Percentiles rank a stretch among this genome's conserved stretches.
These are phyloP conservation scores for Cricetomys ansorgei DNA, from an alignment of 2,113 vertebrate species.

Conservation along the genomic window DNA sequence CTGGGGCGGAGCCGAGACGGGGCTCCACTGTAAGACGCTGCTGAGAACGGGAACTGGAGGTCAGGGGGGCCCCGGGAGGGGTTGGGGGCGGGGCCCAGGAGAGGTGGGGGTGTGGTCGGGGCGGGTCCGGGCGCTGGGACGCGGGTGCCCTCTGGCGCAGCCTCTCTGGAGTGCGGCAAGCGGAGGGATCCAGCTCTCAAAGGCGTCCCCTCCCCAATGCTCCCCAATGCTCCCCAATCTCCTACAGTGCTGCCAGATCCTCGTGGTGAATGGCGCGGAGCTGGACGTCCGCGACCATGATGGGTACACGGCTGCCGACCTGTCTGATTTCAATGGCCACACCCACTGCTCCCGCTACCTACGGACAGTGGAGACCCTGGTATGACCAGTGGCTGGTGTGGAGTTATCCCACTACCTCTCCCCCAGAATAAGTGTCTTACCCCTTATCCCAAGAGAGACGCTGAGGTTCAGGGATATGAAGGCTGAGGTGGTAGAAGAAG, in stretches of 20 bases:
- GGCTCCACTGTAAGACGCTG: constrained; percentile 95
- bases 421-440: background rate
- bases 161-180: rapidly evolving
- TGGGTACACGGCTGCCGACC: constrained; percentile 94
- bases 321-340: constrained; percentile 96
- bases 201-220: background rate
- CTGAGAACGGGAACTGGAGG: constrained; percentile 96
- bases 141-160: background rate
- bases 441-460: background rate
- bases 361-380: constrained; percentile 97
- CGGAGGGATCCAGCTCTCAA: background rate
- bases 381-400: constrained; percentile 60
- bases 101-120: no score
- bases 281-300: constrained; percentile 93
- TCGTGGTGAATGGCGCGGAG: constrained; percentile 96
- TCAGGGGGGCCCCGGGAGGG: no score
- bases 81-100: no score
- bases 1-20: constrained; percentile 88
- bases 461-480: background rate
- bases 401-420: rapidly evolving
- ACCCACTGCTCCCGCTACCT: constrained; percentile 97
- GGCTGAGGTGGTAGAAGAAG: background rate
- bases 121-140: background rate
- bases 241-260: constrained; percentile 96
- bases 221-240: background rate